phyloP scores from a whole-genome alignment of 2,888 invertebrate species.

The Drepana falcataria region DNA sequence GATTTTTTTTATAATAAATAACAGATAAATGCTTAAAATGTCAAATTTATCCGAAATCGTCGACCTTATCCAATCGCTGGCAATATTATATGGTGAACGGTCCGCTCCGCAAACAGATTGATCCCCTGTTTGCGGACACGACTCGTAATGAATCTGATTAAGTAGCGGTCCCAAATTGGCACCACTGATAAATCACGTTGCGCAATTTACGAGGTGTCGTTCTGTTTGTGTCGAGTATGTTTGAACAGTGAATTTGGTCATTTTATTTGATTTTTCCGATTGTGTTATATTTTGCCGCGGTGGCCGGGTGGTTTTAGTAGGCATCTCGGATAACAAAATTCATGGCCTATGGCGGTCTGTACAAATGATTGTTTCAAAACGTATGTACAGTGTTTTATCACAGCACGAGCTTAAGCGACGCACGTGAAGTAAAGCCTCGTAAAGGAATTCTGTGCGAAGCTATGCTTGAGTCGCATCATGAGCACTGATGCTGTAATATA shows the following conservation, averaged over 20 bases:
- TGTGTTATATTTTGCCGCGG: background rate
- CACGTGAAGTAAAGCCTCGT: too few species aligned
- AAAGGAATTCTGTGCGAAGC: too few species aligned
- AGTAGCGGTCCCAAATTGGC: conserved; percentile 56
- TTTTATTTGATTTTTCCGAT: background rate
- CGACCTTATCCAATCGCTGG: conserved; percentile 33
- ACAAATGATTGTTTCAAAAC: too few species aligned
- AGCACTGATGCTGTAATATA: too few species aligned
- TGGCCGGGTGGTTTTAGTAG: too few species aligned
- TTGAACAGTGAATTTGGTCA: background rate
- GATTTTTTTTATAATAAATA: too few species aligned
- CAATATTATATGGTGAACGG: conserved; percentile 21
- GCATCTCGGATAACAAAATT: too few species aligned
- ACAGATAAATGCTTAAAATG: background rate
- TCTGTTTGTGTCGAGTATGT: conserved; percentile 11
- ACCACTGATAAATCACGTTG: conserved; percentile 36
- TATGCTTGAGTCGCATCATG: too few species aligned
- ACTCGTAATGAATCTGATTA: conserved; percentile 70
- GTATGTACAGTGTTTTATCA: too few species aligned
- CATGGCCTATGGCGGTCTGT: too few species aligned
- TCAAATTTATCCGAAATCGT: conserved; percentile 25
- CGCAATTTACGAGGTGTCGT: conserved; percentile 14
- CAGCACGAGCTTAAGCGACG: too few species aligned
- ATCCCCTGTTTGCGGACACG: conserved; percentile 45
- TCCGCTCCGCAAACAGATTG: conserved; percentile 25